These are phyloP conservation scores for Nibea coibor DNA, from an alignment of 2,113 vertebrate genomes.

Conservation along the genomic window DNA sequence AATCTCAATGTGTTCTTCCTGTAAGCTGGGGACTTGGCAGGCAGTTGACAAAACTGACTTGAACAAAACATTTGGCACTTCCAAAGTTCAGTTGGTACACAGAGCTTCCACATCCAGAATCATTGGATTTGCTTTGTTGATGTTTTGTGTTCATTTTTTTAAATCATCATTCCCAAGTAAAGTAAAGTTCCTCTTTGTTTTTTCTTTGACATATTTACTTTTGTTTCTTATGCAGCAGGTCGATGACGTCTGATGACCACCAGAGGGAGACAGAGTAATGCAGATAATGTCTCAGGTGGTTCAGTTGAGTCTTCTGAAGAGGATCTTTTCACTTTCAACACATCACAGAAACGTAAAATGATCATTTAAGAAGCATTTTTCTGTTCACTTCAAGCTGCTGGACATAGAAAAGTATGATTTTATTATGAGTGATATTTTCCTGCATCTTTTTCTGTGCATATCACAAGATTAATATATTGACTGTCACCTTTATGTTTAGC, in stretches of 20 bases:
- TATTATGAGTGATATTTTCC: background rate
- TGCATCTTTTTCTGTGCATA: background rate
- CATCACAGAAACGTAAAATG: background rate
- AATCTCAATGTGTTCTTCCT: background rate
- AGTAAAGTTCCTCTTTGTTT: no score
- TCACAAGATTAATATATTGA: background rate
- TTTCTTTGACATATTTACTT: background rate
- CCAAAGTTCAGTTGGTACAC: background rate
- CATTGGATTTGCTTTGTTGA: background rate
- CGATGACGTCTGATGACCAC: slow-evolving; percentile 3
- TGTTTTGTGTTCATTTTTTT: background rate
- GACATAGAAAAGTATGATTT: background rate
- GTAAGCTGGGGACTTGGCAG: background rate
- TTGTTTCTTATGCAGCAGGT: background rate
- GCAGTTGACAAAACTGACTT: no score
- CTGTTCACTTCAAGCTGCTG: background rate
- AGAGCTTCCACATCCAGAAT: no score
- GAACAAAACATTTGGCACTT: background rate
- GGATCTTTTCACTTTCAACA: background rate
- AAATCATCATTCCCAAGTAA: background rate
- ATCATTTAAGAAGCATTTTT: background rate
- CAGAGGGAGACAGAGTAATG: slow-evolving; percentile 42
- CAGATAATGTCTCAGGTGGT: background rate
- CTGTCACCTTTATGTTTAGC: background rate
- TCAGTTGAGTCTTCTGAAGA: background rate